Base-by-base conservation (phyloP, 2,888 invertebrate genomes). In the Oscheius sp. region DNA sequence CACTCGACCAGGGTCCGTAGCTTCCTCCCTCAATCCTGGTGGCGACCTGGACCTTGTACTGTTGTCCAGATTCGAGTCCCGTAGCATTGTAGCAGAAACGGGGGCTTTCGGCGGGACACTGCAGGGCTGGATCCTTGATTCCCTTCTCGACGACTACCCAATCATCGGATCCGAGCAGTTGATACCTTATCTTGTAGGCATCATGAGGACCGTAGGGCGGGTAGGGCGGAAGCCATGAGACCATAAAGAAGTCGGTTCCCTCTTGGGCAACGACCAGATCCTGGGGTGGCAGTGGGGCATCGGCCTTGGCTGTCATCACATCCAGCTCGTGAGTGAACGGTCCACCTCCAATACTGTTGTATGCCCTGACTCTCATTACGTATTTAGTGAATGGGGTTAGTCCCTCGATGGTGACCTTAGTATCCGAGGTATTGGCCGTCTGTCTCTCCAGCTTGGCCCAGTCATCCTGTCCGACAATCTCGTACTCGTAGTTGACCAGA, bases 361-460 rank as follows among this genome's bases (percentile, higher is more conserved):
- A 89, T 9, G 88, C 89, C 68, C 88, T 86, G 29, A 87, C 83
- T 37, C 85, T 76, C 84, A 89, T 83, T 37, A 87, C 83, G 74
- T 89, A 89, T 70, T 89, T 89, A 37, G 89, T 89, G 84, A 79
- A 89, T 9, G 89, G 89, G 1, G 88, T 89, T 57, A 89, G 80
- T 50, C 89, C 88, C 55, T 87, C 88, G 70, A 89, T 87, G 55
- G 86, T 86, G 58, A 89, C 84, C 60, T 80, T 78, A 7, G 82
- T 75, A 70, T 87, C 81, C 9, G 89, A 85, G 7, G 88, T 89
- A 78, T 89, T 89, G 58, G 88, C 89, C 63, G 89, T 86, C 65
- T 89, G 89, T 33, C 89, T 73, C 70, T 89, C 89, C 37, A 89
- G 79, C 72, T 89, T 89, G 42, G 89, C 89, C 89, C 89, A 89